Base-by-base conservation (phyloP, 2,797 vertebrate genomes). In the Oreortyx pictus region DNA sequence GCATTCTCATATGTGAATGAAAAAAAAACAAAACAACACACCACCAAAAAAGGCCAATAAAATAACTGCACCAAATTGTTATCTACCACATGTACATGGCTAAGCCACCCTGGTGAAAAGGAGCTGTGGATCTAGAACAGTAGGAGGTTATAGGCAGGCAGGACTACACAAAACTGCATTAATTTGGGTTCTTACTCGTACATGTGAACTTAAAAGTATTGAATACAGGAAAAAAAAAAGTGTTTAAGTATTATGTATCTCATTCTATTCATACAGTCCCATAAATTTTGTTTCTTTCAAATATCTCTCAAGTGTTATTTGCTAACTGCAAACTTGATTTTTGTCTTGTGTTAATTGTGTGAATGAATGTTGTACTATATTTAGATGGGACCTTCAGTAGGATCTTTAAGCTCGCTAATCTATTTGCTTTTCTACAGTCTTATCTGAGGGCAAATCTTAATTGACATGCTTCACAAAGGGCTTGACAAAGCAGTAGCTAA, bases 281-380 rank as follows among this genome's bases (percentile, higher is more conserved):
- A 8, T n/a, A 2, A 24, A 73, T 4, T 4, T 16, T 17, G 27
- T 67, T 61, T n/a, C 6, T 35, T 71, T 81, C 35, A 43, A 41
- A 7, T 33, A 49, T 24, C 35, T 23, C 47, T 54, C 52, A 77
- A 49, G 27, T 4, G 11, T 39, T 74, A 2, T 6, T 62, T 35
- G 2, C 27, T 41, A 31, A 2, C 19, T 87, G 10, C n/a, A 47
- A 11, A 31, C 47, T 62, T 74, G 61, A 54, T 61, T 89, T 87
- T 68, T 62, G 15, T 39, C 20, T 72, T 60, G 29, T 27, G 59
- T 71, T 75, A 50, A 56, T 84, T 90, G 50, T 41, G 8, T 10
- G 19, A 9, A 8, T 18, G 7, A 56, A 33, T 0, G 0, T 12
- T 24, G 24, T 46, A 19, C n/a, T 57, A 7, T 37, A 2, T 70